phyloP scores from a whole-genome alignment of 2,888 invertebrate species.

The Molorchus minor region DNA sequence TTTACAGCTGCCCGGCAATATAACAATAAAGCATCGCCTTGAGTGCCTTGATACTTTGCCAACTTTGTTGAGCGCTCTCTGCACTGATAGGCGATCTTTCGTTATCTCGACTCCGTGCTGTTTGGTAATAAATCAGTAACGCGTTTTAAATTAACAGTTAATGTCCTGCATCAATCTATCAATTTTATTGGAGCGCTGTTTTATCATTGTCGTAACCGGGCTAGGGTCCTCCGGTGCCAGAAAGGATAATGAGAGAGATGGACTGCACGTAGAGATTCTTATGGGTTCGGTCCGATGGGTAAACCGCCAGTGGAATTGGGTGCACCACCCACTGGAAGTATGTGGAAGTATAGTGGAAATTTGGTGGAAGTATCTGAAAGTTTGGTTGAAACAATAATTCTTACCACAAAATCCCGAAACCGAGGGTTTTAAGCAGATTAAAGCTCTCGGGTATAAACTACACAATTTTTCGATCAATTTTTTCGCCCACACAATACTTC shows the following conservation, averaged over 20 bases:
- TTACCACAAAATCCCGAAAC: too few species aligned
- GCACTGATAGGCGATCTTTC: background rate
- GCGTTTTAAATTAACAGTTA: background rate
- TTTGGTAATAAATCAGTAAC: background rate
- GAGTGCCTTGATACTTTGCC: conserved; percentile 14
- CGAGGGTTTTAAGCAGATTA: too few species aligned
- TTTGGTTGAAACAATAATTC: too few species aligned
- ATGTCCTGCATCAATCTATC: background rate
- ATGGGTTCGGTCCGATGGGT: background rate
- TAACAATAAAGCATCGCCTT: conserved; percentile 13
- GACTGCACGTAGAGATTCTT: too few species aligned
- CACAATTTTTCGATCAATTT: too few species aligned
- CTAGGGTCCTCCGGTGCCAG: too few species aligned
- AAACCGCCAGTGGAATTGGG: background rate
- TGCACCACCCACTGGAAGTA: conserved; percentile 2
- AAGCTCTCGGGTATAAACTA: too few species aligned
- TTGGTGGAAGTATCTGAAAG: background rate
- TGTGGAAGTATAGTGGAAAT: conserved; percentile 1
- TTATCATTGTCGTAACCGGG: too few species aligned
- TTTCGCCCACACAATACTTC: too few species aligned
- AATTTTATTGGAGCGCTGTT: too few species aligned
- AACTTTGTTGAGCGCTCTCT: too few species aligned
- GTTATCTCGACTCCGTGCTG: conserved; percentile 10
- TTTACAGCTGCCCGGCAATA: conserved; percentile 22
- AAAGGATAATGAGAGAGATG: too few species aligned